These are phyloP conservation scores for Nerophis lumbriciformis DNA, from an alignment of 2,113 vertebrate genomes.

Conservation along the genomic window DNA sequence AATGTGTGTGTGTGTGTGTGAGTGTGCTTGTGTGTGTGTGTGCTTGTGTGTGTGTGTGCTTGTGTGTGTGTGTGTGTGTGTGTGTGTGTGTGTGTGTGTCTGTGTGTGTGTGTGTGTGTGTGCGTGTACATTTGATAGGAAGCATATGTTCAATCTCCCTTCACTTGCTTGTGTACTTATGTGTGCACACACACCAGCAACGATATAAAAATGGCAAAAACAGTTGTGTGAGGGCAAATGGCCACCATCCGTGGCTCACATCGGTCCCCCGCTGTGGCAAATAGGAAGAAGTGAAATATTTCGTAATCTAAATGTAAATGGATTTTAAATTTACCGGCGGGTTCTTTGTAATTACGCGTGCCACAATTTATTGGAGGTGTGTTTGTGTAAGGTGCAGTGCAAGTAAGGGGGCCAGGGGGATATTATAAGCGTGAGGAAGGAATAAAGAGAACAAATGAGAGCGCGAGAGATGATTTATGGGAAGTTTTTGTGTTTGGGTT, in stretches of 20 bases:
- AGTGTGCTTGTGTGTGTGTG: constrained; percentile 7
- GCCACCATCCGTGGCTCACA: constrained; percentile 26
- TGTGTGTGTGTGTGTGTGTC: constrained; percentile 12
- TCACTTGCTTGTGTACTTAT: constrained; percentile 1
- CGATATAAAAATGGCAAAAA: constrained; percentile 41
- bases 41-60: constrained; percentile 9
- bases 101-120: constrained; percentile 11
- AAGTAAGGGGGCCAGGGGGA: constrained; percentile 23
- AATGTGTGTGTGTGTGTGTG: not conserved
- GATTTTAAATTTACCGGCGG: constrained; percentile 69
- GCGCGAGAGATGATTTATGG: constrained; percentile 54
- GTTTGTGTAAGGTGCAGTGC: constrained; percentile 59
- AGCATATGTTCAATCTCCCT: not conserved
- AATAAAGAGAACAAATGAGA: constrained; percentile 39
- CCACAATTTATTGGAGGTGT: constrained; percentile 67
- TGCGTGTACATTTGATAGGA: constrained; percentile 15
- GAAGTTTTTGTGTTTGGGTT: constrained; percentile 43
- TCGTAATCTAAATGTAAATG: constrained; percentile 75
- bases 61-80: constrained; percentile 5
- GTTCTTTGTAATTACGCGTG: constrained; percentile 68
- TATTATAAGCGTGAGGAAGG: constrained; percentile 26
- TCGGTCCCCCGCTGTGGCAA: constrained; percentile 29
- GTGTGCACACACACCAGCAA: constrained; percentile 8
- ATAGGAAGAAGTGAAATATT: constrained; percentile 70
- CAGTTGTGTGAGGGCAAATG: constrained; percentile 44